These are phyloP conservation scores for Chrysina gloriosa DNA, from an alignment of 2,888 invertebrate species.

Conservation along the genomic window DNA sequence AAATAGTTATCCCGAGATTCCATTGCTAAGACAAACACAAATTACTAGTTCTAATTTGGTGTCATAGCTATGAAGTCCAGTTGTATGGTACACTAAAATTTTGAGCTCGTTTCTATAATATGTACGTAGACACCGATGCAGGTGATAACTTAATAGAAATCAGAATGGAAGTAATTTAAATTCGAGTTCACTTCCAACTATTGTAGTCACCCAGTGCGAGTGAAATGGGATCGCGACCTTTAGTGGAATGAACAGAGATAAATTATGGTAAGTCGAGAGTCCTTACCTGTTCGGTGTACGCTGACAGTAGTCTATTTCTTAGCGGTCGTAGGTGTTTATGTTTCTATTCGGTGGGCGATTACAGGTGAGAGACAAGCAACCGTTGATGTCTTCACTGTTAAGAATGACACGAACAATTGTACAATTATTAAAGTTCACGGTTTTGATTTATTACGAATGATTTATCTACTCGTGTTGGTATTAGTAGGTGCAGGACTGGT, in stretches of 20 bases:
- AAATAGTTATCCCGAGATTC: no score
- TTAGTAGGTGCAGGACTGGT: no score
- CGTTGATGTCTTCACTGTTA: slow-evolving; percentile 50
- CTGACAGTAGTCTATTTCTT: slow-evolving; percentile 54
- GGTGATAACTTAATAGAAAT: background rate
- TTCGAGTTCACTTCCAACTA: background rate
- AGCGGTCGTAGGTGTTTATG: slow-evolving; percentile 56
- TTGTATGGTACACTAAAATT: no score
- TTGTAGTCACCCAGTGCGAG: slow-evolving; percentile 11
- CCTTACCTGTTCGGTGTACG: slow-evolving; percentile 40
- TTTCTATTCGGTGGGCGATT: slow-evolving; percentile 54
- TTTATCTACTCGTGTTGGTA: no score
- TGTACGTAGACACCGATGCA: slow-evolving; percentile 4
- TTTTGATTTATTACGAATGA: slow-evolving; percentile 39
- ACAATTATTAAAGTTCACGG: slow-evolving; percentile 38
- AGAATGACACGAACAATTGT: slow-evolving; percentile 44
- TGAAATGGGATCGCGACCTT: slow-evolving; percentile 19
- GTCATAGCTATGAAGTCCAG: no score
- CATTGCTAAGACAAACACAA: no score
- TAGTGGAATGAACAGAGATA: slow-evolving; percentile 26
- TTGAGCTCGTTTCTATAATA: no score
- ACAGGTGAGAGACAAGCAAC: slow-evolving; percentile 48
- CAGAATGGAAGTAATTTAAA: slow-evolving; percentile 9
- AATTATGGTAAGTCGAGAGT: slow-evolving; percentile 14
- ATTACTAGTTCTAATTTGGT: no score